A percentile compares a stretch with the other conserved stretches of the same genome.
Evolutionary conservation across 2,113 vertebrate genomes (phyloP).

Genomic region (Clarias macrocephalus): DNA sequence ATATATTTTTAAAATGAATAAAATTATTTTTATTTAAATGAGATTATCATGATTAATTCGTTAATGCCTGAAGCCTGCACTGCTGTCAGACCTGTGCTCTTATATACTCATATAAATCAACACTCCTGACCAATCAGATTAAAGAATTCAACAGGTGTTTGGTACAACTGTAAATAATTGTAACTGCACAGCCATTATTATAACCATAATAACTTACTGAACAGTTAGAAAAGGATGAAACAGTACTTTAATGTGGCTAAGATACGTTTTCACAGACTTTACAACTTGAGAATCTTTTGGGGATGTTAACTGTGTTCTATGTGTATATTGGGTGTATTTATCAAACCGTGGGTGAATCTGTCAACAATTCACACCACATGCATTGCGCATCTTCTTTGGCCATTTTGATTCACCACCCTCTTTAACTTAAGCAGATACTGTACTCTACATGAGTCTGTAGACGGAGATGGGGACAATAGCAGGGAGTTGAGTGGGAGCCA

Average conservation of each 20-base stretch:
- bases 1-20: neutral
- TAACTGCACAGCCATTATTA: neutral
- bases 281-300: neutral
- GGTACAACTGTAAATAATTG: neutral
- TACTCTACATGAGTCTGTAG: neutral
- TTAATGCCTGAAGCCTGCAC: neutral
- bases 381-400: slow-evolving; percentile 22
- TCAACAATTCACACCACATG: slow-evolving; percentile 3
- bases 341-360: neutral
- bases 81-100: neutral
- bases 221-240: neutral
- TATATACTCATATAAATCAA: neutral
- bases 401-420: neutral
- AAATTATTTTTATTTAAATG: neutral
- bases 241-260: no score
- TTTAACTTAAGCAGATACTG: slow-evolving; percentile 19
- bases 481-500: slow-evolving; percentile 48
- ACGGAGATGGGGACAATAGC: slow-evolving; percentile 8
- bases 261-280: neutral
- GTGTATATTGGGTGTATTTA: neutral
- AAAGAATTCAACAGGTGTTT: neutral
- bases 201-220: neutral
- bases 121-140: no score
- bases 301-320: neutral
- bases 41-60: neutral